phyloP scores from a whole-genome alignment of 2,113 vertebrate genomes.

The Coracopsis vasa region DNA sequence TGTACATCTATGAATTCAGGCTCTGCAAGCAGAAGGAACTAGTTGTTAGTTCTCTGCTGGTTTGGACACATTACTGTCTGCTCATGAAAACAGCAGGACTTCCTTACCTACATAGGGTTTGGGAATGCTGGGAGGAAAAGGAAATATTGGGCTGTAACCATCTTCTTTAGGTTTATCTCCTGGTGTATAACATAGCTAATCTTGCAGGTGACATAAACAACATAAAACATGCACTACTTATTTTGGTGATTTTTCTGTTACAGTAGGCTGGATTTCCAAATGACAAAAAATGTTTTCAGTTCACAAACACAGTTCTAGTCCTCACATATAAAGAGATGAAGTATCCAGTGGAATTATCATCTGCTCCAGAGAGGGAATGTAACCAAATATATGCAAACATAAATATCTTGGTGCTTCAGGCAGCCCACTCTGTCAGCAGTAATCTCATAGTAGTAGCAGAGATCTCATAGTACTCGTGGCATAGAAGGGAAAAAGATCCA shows the following conservation, averaged over 20 bases:
- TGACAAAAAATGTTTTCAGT: neutral
- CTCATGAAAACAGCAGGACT: neutral
- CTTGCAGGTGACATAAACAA: neutral
- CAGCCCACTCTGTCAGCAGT: neutral
- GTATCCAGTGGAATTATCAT: neutral
- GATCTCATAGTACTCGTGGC: neutral
- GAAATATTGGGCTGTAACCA: neutral
- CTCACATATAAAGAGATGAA: neutral
- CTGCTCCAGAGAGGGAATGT: neutral
- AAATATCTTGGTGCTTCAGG: neutral
- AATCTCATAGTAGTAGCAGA: too few species aligned
- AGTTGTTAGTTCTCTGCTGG: neutral
- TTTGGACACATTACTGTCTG: neutral
- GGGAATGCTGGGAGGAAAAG: neutral
- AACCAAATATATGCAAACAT: neutral
- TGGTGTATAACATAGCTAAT: neutral
- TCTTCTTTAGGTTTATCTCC: neutral
- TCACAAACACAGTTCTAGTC: neutral
- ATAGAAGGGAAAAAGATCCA: neutral
- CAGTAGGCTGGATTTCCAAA: neutral
- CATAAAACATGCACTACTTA: rapidly evolving
- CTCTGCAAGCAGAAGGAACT: neutral
- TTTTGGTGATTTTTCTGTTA: neutral
- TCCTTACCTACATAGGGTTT: neutral
- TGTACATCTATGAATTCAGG: neutral